phyloP scores from a whole-genome alignment of 2,113 vertebrate species.

The Fulica atra region DNA sequence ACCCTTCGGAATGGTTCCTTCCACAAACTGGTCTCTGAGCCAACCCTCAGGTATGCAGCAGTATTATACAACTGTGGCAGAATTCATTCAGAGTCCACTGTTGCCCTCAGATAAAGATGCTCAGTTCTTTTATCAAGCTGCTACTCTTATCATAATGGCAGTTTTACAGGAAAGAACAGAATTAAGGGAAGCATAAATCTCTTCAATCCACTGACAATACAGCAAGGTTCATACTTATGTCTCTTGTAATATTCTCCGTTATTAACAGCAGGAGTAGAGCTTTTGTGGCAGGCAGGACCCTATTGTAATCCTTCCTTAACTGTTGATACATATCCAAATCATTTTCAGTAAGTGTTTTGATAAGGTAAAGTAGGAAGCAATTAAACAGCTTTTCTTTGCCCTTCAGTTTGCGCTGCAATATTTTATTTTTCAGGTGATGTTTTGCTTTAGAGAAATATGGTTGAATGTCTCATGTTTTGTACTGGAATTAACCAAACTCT shows the following conservation, averaged over 20 bases:
- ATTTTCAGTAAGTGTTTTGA: not conserved
- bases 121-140: not conserved
- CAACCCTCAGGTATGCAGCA: not conserved
- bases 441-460: not conserved
- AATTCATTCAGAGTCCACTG: not conserved
- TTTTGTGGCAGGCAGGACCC: not conserved
- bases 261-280: not conserved
- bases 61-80: not conserved
- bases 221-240: not conserved
- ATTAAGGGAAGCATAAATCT: not conserved
- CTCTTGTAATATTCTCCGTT: not conserved
- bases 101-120: not conserved
- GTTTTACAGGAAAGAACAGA: not conserved
- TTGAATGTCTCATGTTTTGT: not conserved
- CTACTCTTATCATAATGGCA: not conserved
- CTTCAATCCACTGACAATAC: not conserved
- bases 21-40: not conserved
- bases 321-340: not conserved
- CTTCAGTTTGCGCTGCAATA: not conserved
- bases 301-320: not conserved
- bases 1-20: not conserved
- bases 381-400: not conserved
- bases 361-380: not conserved
- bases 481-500: not conserved
- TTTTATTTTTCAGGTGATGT: not conserved